A percentile compares a stretch with the other conserved stretches of the same genome.
Conservation (phyloP, 2,888 invertebrate genomes). For the Tetramorium bicarinatum region DNA sequence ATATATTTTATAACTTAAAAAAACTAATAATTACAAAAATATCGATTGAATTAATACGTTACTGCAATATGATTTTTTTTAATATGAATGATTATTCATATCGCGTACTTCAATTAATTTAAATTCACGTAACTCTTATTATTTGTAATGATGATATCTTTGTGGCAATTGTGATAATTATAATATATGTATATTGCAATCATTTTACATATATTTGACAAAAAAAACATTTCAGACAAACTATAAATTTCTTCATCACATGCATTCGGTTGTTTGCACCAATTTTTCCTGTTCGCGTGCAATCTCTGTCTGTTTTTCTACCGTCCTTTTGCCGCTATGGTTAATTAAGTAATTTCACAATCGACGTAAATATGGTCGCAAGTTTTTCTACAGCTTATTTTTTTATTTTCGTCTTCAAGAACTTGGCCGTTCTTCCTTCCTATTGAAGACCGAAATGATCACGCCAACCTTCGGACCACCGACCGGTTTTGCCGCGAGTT, state of each 20-base stretch:
- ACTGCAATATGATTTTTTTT: background rate
- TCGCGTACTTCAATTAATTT: background rate
- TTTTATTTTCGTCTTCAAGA: slow-evolving; percentile 31
- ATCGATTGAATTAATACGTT: background rate
- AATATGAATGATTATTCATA: no score
- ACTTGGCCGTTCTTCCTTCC: slow-evolving; percentile 39
- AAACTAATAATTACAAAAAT: background rate
- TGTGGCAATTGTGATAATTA: background rate
- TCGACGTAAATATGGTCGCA: slow-evolving; percentile 36
- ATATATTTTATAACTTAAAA: background rate
- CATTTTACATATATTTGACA: background rate
- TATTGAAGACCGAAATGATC: slow-evolving; percentile 43
- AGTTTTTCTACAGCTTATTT: slow-evolving; percentile 28
- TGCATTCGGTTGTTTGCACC: background rate
- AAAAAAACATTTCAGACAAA: slow-evolving; percentile 1
- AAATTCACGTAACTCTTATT: background rate
- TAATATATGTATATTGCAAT: background rate
- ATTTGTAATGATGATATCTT: background rate
- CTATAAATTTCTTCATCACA: background rate
- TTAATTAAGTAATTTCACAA: slow-evolving; percentile 56
- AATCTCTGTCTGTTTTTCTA: slow-evolving; percentile 19
- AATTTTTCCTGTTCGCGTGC: slow-evolving; percentile 36
- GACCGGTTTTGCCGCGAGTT: slow-evolving; percentile 58
- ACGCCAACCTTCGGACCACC: slow-evolving; percentile 49
- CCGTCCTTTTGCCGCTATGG: slow-evolving; percentile 4